Evolutionary conservation across 2,113 vertebrate genomes (phyloP).

Genomic region (Laticauda laticaudata): DNA sequence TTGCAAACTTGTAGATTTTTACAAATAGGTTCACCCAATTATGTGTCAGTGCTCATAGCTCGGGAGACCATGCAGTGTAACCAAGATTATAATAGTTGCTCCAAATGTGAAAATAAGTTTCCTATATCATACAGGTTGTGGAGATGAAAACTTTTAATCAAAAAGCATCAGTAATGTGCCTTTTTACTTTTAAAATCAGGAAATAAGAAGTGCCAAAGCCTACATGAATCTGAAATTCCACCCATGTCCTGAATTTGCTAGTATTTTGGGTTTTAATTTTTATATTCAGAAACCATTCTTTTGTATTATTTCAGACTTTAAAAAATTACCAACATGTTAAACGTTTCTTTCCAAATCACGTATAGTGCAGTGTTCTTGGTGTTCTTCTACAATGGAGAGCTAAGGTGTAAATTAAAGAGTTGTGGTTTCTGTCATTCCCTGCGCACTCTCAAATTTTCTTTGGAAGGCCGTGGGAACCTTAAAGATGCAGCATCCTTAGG

Average conservation of each 20-base stretch:
- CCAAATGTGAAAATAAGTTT: background rate
- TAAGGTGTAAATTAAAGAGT: background rate
- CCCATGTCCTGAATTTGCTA: background rate
- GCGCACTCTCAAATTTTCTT: background rate
- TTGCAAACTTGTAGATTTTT: background rate
- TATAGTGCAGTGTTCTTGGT: background rate
- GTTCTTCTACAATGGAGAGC: background rate
- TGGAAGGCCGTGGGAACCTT: background rate
- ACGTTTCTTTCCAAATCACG: background rate
- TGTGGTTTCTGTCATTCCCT: background rate
- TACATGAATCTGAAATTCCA: background rate
- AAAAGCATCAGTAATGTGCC: constrained; percentile 19
- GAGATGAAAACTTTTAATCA: background rate
- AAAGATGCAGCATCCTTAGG: background rate
- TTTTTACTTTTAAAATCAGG: constrained; percentile 25
- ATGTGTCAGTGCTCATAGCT: background rate
- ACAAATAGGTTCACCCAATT: background rate
- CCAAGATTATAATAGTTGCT: background rate
- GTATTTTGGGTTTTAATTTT: background rate
- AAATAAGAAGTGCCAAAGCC: background rate
- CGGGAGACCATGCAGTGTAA: background rate
- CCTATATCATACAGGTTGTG: background rate
- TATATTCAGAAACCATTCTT: background rate
- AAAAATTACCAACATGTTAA: background rate
- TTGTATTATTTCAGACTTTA: background rate